Conservation (phyloP, 2,113 vertebrate species). For the Blennius ocellaris region DNA sequence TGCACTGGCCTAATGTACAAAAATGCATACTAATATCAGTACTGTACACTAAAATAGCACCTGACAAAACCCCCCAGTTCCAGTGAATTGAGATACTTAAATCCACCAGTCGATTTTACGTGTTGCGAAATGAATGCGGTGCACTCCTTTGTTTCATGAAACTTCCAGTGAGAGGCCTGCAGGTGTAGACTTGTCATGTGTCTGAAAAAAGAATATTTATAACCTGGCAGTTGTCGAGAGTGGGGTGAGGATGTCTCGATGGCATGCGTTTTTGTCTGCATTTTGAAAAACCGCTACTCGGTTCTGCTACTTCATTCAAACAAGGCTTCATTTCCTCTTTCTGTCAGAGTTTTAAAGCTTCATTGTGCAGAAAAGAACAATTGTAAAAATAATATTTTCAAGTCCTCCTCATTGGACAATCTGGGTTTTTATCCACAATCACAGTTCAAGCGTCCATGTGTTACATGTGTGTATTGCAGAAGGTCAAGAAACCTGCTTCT, state of each 20-base stretch:
- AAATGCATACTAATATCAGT: background rate
- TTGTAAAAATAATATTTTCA: background rate
- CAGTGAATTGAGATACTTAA: slow-evolving; percentile 12
- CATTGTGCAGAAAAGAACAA: background rate
- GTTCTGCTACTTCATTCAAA: background rate
- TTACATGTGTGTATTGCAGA: background rate
- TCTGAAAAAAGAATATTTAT: slow-evolving; percentile 36
- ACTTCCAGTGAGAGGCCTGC: slow-evolving; percentile 38
- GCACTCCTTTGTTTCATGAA: background rate
- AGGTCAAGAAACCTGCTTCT: background rate
- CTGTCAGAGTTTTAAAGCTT: background rate
- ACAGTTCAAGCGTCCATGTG: background rate
- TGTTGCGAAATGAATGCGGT: background rate
- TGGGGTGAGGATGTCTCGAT: slow-evolving; percentile 8
- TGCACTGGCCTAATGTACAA: slow-evolving; percentile 1
- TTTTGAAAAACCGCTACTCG: background rate
- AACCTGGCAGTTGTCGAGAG: slow-evolving; percentile 15
- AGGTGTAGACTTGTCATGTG: slow-evolving; percentile 50
- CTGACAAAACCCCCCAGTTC: slow-evolving; percentile 43
- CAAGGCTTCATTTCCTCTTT: slow-evolving; percentile 39
- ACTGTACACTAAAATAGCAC: slow-evolving; percentile 13
- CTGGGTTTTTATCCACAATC: background rate
- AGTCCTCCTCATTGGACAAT: background rate
- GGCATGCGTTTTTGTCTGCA: background rate
- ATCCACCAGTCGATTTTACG: background rate